These are phyloP conservation scores for Drosophila ohnishii DNA, from an alignment of 1,140 invertebrate species.

Conservation along the genomic window DNA sequence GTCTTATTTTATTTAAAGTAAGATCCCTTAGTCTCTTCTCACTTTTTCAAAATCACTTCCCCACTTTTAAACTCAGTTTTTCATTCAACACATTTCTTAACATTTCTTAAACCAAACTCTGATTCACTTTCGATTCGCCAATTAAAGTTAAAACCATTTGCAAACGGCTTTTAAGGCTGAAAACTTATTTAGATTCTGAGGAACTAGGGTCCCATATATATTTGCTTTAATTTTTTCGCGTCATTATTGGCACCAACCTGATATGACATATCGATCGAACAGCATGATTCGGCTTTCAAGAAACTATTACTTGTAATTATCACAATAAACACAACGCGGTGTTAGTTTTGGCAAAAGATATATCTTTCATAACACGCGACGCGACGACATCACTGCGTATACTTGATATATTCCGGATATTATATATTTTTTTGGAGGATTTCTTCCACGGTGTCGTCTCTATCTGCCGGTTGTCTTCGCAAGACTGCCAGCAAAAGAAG, in stretches of 20 bases:
- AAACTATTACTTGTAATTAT: constrained; percentile 52
- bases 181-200: constrained; percentile 18
- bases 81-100: too few relatives aligned
- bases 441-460: constrained; percentile 63
- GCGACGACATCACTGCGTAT: constrained; percentile 45
- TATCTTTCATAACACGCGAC: constrained; percentile 50
- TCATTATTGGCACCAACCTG: constrained; percentile 68
- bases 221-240: constrained; percentile 8
- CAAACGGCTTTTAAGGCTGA: not conserved
- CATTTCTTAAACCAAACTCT: not conserved
- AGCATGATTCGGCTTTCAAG: constrained; percentile 59
- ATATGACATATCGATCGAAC: constrained; percentile 78
- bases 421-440: constrained; percentile 5
- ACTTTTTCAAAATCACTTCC: not conserved
- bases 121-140: constrained; percentile 6
- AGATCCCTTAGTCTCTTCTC: not conserved
- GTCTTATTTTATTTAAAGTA: too few relatives aligned
- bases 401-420: constrained; percentile 15
- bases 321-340: constrained; percentile 50
- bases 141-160: constrained; percentile 14
- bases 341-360: constrained; percentile 8
- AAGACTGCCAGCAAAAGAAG: constrained; percentile 72
- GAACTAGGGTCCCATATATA: not conserved
- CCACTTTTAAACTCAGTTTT: not conserved
- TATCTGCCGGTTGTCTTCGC: constrained; percentile 82